These are phyloP conservation scores for Helostoma temminkii DNA, from an alignment of 2,797 vertebrate genomes.

Conservation along the genomic window DNA sequence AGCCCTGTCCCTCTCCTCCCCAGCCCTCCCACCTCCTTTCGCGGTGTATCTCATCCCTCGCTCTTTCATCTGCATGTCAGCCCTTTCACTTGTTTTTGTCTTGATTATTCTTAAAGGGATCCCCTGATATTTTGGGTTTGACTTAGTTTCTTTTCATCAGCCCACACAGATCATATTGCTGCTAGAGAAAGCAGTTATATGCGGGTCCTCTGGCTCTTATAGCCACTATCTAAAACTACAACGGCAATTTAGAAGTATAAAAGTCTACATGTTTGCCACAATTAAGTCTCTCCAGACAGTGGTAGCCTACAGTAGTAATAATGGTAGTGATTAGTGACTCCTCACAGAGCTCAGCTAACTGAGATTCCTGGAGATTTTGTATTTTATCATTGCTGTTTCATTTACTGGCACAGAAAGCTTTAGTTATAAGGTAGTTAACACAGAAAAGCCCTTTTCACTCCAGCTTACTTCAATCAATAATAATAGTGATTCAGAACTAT, in stretches of 20 bases:
- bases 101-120: slow-evolving; percentile 22
- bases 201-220: no score
- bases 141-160: neutral
- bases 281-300: neutral
- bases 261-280: neutral
- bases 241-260: no score
- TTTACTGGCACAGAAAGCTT: no score
- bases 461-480: no score
- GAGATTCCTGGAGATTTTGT: no score
- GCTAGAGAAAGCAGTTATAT: neutral
- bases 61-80: slow-evolving; percentile 50
- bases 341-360: no score
- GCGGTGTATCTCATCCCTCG: slow-evolving; percentile 36
- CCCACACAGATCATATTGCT: neutral
- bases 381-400: no score
- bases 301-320: no score
- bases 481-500: no score
- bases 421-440: no score
- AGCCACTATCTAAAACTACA: neutral
- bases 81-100: slow-evolving; percentile 37
- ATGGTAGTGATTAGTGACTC: no score
- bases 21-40: slow-evolving; percentile 48
- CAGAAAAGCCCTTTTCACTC: no score
- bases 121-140: neutral
- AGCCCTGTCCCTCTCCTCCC: slow-evolving; percentile 52